Conservation (phyloP, 2,113 vertebrate species). For the Heloderma charlesbogerti region DNA sequence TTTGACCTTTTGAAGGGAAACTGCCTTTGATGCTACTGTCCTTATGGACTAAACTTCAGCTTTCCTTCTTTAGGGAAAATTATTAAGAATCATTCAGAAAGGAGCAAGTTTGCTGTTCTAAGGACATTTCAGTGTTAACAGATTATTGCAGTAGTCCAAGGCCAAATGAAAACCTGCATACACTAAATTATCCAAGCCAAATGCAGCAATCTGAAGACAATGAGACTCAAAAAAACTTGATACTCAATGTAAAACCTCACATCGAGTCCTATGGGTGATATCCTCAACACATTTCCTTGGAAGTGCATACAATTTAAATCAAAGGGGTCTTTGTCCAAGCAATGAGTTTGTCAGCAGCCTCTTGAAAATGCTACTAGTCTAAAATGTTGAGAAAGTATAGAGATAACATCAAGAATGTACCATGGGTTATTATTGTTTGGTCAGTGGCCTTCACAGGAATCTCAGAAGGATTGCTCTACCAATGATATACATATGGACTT, state of each 20-base stretch:
- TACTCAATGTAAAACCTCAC: constrained; percentile 31
- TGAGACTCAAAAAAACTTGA: background rate
- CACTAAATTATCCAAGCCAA: background rate
- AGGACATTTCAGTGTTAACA: constrained; percentile 7
- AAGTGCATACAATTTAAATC: background rate
- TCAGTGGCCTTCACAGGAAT: background rate
- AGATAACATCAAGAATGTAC: background rate
- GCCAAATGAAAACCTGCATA: background rate
- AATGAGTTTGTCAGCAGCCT: background rate
- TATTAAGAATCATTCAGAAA: constrained; percentile 29
- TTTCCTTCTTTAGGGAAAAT: constrained; percentile 34
- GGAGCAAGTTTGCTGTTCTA: constrained; percentile 12
- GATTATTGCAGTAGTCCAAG: background rate
- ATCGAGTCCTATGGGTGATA: too few species aligned
- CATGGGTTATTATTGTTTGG: constrained; percentile 25
- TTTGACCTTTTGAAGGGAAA: constrained; percentile 26
- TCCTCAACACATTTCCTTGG: background rate
- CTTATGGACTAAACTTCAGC: constrained; percentile 33
- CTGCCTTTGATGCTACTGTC: background rate
- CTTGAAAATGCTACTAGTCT: background rate
- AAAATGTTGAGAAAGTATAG: background rate
- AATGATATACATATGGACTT: background rate
- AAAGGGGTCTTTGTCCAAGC: background rate
- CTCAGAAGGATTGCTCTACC: background rate
- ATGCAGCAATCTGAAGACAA: too few species aligned